Base-by-base conservation (phyloP, 1,140 invertebrate species). In the Carposina sasakii region DNA sequence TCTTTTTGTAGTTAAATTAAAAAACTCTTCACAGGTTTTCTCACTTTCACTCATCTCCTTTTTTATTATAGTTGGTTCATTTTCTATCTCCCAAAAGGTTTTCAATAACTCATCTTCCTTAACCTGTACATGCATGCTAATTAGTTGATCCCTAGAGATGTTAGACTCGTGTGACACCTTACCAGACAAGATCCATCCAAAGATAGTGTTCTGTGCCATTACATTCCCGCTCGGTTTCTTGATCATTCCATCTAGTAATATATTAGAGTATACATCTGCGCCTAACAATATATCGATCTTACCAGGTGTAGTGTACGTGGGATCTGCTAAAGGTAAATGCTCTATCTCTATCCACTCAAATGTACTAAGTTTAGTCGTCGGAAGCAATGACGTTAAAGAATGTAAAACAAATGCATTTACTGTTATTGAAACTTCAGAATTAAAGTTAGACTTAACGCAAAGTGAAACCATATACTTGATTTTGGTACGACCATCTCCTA, bases 201-300 rank as follows among this genome's bases (percentile, higher is more conserved):
- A 34, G 1, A 24, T 17, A 22, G 52, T 50, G n/a, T 54, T 50
- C 26, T 50, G 52, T 9, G 52, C 52, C 3, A 54, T 24, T 15
- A 19, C 9, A 0, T 10, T 8, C 24, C n/a, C n/a, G n/a, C n/a
- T n/a, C n/a, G 1, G 44, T 6, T 31, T 9, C 30, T 41, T 53
- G 10, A 41, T 13, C 3, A 53, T 15, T 2, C 51, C 51, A 6
- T 30, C 33, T 5, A 26, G 8, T 13, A 54, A 16, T 43, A 54
- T 48, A 21, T 54, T 3, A 16, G 9, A 22, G 22, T 33, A 39
- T 15, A 49, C 33, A 19, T 57, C 55, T 6, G 26, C 55, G 23
- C 55, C 55, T n/a, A 57, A 30, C n/a, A 57, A 20, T 1, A 57
- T 34, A 6, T 57, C 51, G 5, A 53, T 55, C 13, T 23, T 24